These are phyloP conservation scores for Rousettus leschenaultii DNA, from an alignment of 2,113 vertebrate species.

Conservation along the genomic window DNA sequence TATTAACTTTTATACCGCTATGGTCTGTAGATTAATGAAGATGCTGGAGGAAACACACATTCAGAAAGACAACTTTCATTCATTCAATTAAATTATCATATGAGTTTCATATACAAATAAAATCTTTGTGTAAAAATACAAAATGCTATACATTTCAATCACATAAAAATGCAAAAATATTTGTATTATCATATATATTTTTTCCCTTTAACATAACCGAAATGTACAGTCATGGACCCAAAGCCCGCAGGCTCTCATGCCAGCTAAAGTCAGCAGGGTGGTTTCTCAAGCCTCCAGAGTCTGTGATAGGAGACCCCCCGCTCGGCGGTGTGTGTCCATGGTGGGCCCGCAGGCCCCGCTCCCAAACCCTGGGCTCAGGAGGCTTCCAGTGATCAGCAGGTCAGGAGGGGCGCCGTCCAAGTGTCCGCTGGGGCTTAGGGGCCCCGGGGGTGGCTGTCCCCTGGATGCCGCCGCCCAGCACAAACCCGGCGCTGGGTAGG, in stretches of 20 bases:
- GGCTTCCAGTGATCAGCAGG: accelerated
- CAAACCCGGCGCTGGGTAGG: accelerated
- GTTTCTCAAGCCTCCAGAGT: not conserved
- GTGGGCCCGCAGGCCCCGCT: not conserved
- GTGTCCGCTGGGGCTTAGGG: accelerated
- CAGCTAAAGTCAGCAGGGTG: accelerated
- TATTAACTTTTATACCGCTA: not conserved
- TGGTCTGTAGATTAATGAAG: not conserved
- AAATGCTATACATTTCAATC: slow-evolving; percentile 69
- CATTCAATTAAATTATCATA: slow-evolving; percentile 76
- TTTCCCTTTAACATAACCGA: slow-evolving; percentile 56
- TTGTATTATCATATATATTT: slow-evolving; percentile 40
- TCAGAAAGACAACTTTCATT: slow-evolving; percentile 70
- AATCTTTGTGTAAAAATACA: slow-evolving; percentile 73
- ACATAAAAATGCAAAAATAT: slow-evolving; percentile 76
- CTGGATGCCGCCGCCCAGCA: accelerated
- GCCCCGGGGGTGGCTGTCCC: accelerated
- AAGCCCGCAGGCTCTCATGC: not conserved
- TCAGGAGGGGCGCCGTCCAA: not conserved
- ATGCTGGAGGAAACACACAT: not conserved
- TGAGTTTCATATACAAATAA: slow-evolving; percentile 75
- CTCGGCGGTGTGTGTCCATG: accelerated
- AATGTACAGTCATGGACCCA: slow-evolving; percentile 41
- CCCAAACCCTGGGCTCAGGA: accelerated
- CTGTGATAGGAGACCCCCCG: accelerated